These are phyloP conservation scores for Rhinoraja longicauda DNA, from an alignment of 2,797 vertebrate genomes.

Conservation along the genomic window DNA sequence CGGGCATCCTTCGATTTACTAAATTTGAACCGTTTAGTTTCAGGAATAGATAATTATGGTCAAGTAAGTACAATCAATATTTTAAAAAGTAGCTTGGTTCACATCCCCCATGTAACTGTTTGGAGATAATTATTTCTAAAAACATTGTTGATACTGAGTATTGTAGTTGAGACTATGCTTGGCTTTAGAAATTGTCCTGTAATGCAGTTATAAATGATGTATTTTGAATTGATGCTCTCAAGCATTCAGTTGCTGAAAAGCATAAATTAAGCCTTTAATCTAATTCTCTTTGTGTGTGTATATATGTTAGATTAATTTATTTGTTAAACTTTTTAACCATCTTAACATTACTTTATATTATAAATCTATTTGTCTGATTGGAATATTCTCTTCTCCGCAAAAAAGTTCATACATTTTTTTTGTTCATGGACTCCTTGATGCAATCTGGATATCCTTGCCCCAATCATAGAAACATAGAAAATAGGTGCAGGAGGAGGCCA, in stretches of 20 bases:
- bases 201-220: not conserved
- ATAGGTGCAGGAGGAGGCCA: too few species aligned
- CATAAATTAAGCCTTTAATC: not conserved
- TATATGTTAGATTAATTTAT: too few species aligned
- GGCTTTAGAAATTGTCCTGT: not conserved
- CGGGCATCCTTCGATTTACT: slow-evolving; percentile 93
- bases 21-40: slow-evolving; percentile 96
- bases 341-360: too few species aligned
- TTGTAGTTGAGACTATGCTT: not conserved
- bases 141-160: not conserved
- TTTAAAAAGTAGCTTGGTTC: not conserved
- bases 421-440: too few species aligned
- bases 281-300: not conserved
- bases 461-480: too few species aligned
- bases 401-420: too few species aligned
- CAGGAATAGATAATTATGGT: slow-evolving; percentile 98
- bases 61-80: slow-evolving; percentile 68
- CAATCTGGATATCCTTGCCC: too few species aligned
- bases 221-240: not conserved
- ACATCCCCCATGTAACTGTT: not conserved
- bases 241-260: not conserved
- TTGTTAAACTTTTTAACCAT: too few species aligned
- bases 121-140: not conserved
- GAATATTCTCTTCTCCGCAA: too few species aligned
- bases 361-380: too few species aligned